Conservation (phyloP, 2,113 vertebrate species). For the Etia nguti region DNA sequence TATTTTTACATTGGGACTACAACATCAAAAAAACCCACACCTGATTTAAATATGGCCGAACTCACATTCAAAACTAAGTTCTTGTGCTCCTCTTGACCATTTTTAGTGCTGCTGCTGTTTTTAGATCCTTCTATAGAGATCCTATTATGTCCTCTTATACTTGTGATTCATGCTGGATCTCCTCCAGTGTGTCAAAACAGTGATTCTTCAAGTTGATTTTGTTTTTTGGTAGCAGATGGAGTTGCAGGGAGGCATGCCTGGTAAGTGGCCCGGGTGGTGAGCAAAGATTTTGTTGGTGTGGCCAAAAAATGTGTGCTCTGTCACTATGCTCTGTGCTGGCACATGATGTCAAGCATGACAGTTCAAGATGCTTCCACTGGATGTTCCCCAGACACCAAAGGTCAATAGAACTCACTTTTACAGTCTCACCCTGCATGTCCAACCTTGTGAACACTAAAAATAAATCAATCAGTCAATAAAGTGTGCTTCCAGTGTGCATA, state of each 20-base stretch:
- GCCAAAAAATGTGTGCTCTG: background rate
- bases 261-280: background rate
- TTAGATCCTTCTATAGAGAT: background rate
- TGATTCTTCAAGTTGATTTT: background rate
- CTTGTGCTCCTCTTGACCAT: background rate
- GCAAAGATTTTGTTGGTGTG: background rate
- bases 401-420: background rate
- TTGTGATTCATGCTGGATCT: background rate
- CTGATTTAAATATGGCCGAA: background rate
- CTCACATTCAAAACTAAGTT: background rate
- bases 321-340: background rate
- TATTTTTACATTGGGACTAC: background rate
- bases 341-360: background rate
- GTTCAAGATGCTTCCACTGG: background rate
- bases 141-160: background rate
- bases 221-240: background rate
- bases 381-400: background rate
- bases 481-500: background rate
- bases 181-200: background rate
- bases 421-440: background rate
- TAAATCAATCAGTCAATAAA: background rate
- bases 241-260: background rate
- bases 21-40: fast-evolving
- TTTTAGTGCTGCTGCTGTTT: background rate
- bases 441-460: background rate